Base-by-base conservation (phyloP, 2,888 invertebrate genomes). In the Sesia bembeciformis region DNA sequence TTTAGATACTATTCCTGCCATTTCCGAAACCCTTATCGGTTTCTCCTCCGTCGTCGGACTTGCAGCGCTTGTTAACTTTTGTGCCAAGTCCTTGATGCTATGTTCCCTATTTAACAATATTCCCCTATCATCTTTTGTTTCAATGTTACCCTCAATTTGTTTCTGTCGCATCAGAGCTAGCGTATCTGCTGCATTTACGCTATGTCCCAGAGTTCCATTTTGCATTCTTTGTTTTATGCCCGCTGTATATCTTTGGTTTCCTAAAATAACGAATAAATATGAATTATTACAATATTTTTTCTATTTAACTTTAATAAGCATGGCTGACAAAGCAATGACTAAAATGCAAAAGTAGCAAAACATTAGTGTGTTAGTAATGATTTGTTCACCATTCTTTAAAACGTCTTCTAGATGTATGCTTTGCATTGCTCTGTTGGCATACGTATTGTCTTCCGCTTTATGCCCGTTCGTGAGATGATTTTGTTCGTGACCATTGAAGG, bases 1-100 rank as follows among this genome's bases (percentile, higher is more conserved):
- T 89, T 97, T 97, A 54, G 95, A 96, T 63, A 98, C 96, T 64
- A 98, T 91, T 52, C 97, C 97, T 57, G 95, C 94, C 94, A 96
- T 95, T 69, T 96, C 95, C 50, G 95, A 94, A 58, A 95, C 94
- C 76, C 94, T 85, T 62, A 91, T 87, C 51, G 91, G 88, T 63
- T 91, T 92, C 40, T 93, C 93, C 60, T 93, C 93, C 50, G 90
- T 85, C 1, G 91, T 73, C n/a, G 83, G 81, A 54, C 79, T 84
- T 3, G 78, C 75, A 67, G 95, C 93, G 70, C 93, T 95, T 46
- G 95, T 93, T 62, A 97, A 81, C 80, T 95, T 95, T 76, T 96
- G 96, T 49, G 96, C 96, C 59, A 97, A 87, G 84, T 97, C 96
- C 84, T 96, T 96, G 52, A 97, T 96, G 52, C 96, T 96, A 70